Conservation (phyloP, 2,888 invertebrate species). For the Adelphocoris suturalis region DNA sequence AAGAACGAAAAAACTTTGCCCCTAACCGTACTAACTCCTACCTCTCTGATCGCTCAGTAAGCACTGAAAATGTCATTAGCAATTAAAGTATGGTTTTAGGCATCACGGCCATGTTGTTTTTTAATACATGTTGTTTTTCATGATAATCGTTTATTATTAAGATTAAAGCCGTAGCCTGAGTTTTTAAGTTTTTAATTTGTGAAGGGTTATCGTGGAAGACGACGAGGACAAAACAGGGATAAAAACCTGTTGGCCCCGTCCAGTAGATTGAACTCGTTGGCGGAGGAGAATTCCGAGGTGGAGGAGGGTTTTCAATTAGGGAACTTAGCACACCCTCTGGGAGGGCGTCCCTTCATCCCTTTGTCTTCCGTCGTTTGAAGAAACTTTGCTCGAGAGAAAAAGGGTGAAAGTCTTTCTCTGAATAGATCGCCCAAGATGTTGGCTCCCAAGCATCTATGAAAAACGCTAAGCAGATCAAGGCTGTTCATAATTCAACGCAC, state of each 20-base stretch:
- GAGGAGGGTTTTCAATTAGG: slow-evolving; percentile 23
- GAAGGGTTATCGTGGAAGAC: not conserved
- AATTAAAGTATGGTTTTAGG: too few species aligned
- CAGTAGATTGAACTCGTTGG: not conserved
- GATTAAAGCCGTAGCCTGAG: too few species aligned
- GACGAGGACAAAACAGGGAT: not conserved
- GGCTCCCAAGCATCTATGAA: not conserved
- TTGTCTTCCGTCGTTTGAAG: not conserved
- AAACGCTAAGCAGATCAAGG: too few species aligned
- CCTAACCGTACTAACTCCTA: too few species aligned
- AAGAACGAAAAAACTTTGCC: too few species aligned
- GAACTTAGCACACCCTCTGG: not conserved
- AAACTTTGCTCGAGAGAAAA: not conserved
- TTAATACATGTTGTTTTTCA: too few species aligned
- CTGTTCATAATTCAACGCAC: too few species aligned
- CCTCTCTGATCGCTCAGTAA: too few species aligned
- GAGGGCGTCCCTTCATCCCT: not conserved
- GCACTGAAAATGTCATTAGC: too few species aligned
- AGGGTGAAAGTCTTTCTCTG: not conserved
- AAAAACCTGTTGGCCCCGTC: slow-evolving; percentile 17
- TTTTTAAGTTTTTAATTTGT: not conserved
- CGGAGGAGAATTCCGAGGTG: not conserved
- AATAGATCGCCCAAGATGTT: not conserved
- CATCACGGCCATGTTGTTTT: too few species aligned
- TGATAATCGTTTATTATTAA: too few species aligned